Percentiles rank a stretch among this genome's conserved stretches.
Evolutionary conservation across 2,797 vertebrate genomes (phyloP).

Genomic region (Sebastolobus altivelis): DNA sequence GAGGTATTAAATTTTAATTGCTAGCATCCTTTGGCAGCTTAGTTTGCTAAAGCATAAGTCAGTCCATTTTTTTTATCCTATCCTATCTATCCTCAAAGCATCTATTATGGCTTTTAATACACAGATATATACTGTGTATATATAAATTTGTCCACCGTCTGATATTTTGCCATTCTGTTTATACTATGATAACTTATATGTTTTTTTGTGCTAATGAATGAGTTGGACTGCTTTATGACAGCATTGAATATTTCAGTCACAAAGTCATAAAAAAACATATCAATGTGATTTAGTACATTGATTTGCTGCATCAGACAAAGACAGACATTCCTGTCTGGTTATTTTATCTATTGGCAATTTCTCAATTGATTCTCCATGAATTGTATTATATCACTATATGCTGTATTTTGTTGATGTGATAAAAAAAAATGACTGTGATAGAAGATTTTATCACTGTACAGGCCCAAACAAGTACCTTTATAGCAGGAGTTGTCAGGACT

Average conservation of each 20-base stretch:
- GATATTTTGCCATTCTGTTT: background rate
- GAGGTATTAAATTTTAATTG: conserved; percentile 68
- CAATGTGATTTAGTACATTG: background rate
- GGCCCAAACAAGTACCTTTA: background rate
- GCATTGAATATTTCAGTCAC: background rate
- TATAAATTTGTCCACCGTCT: background rate
- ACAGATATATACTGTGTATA: background rate
- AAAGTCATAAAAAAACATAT: background rate
- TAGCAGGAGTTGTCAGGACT: background rate
- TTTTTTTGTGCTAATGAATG: background rate
- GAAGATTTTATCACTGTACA: background rate
- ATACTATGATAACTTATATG: background rate
- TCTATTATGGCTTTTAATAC: conserved; percentile 2
- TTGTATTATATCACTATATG: background rate
- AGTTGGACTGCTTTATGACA: background rate
- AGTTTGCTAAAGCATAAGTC: conserved; percentile 29
- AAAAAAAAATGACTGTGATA: background rate
- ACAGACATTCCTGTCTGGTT: background rate
- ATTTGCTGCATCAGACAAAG: background rate
- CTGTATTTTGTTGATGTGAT: background rate
- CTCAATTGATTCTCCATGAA: background rate
- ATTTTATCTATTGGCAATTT: background rate
- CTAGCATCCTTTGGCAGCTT: conserved; percentile 27
- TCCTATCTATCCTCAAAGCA: background rate
- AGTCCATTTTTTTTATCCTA: conserved; percentile 14